Base-by-base conservation (phyloP, 2,888 invertebrate genomes). In the Sclerodermus sp. region DNA sequence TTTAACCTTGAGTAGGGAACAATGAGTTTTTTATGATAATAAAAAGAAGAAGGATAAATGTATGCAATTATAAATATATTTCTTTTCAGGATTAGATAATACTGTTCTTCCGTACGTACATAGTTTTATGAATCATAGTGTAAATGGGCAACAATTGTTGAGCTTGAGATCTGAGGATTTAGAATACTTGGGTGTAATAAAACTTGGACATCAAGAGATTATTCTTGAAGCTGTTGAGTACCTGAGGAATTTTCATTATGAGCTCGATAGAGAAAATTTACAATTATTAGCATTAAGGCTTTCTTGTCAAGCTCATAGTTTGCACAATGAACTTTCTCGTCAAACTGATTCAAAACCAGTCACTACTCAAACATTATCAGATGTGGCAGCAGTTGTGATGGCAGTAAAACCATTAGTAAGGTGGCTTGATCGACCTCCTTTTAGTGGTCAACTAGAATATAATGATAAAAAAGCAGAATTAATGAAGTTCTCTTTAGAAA, bases 161-260 rank as follows among this genome's bases (percentile, higher is more conserved):
- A 88, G 88, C 74, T 83, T 96, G 68, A 86, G 93, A 51, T 89
- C 93, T 43, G 91, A 93, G 74, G 94, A 95, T 79, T 83, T 97
- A 57, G 90, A 93, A 72, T 87, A 90, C 74, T 83, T 96, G 47
- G 92, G 93, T 16, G 88, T 97, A 71, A 82, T 82, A 54, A 88
- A 90, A 73, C 86, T 97, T 56, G 96, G 96, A 9, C 96, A 96
- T 76, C 95, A 96, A 78, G 96, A 96, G 77, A 85, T 95, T 46
- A 86, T 97, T 57, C 82, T 97, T 40, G 95, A 96, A 78, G 95
- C 94, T 43, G 91, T 96, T 12, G 93, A 94, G 68, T 89, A 93
- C 65, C 83, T 97, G 41, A 82, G 91, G 64, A 90, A 93, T 80
- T 91, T 96, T 80, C 93, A 96, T 76, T 95, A 92, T 81, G 93